Evolutionary conservation across 2,797 vertebrate genomes (phyloP).

Genomic region (Accipiter superciliosus): DNA sequence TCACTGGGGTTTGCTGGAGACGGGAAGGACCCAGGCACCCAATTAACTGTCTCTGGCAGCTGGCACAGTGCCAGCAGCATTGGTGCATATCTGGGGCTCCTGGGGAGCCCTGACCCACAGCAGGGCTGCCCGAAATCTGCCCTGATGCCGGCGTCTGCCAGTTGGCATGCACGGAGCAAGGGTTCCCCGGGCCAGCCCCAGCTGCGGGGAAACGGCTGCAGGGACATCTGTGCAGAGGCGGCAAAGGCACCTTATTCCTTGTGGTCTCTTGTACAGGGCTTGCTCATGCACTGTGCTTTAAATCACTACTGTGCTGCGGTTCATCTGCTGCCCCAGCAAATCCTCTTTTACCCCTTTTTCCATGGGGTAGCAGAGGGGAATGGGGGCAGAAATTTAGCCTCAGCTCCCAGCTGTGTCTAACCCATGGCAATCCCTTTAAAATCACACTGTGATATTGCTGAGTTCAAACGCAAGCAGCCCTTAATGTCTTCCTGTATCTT

Average conservation of each 20-base stretch:
- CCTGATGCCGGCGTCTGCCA: neutral
- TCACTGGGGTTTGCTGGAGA: neutral
- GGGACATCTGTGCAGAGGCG: neutral
- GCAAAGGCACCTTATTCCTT: neutral
- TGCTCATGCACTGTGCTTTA: neutral
- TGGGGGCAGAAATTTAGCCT: neutral
- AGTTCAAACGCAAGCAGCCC: neutral
- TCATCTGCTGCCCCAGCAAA: neutral
- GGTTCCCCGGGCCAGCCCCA: neutral
- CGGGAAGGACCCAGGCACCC: neutral
- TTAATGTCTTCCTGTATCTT: neutral
- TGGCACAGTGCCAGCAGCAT: neutral
- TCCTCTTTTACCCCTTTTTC: neutral
- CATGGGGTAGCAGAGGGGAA: fast-evolving
- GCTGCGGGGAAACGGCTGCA: neutral
- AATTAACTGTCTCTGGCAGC: fast-evolving
- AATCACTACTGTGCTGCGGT: neutral
- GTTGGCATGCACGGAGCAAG: neutral
- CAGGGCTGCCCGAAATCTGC: neutral
- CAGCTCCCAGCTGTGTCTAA: neutral
- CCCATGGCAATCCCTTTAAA: neutral
- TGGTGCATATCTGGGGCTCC: fast-evolving
- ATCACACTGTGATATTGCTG: fast-evolving
- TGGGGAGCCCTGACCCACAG: neutral
- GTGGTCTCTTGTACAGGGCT: neutral